Evolutionary conservation across 2,888 invertebrate genomes (phyloP).

Genomic region (Conops quadrifasciatus): DNA sequence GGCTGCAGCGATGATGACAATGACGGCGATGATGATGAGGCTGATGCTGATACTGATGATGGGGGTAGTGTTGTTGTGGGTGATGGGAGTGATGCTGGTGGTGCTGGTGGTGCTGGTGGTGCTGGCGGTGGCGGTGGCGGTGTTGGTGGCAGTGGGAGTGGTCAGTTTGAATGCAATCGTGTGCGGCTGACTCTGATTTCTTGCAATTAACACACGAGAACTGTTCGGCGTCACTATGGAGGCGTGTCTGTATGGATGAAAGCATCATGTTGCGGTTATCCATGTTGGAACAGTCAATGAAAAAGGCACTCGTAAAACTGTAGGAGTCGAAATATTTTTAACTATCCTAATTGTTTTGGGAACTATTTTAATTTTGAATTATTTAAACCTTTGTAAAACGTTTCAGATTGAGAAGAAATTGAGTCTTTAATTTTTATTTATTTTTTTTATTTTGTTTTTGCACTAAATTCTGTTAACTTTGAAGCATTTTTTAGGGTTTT

Average conservation of each 20-base stretch:
- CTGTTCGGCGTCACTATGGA: constrained; percentile 5
- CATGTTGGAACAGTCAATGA: neutral
- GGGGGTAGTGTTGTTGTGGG: neutral
- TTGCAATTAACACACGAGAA: constrained; percentile 13
- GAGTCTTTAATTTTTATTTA: too few relatives aligned
- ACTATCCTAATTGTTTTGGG: neutral
- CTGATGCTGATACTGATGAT: neutral
- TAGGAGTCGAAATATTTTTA: neutral
- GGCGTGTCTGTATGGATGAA: constrained; percentile 19
- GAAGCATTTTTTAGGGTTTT: too few relatives aligned
- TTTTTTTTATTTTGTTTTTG: too few relatives aligned
- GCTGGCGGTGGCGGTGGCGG: neutral
- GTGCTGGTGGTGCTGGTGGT: neutral
- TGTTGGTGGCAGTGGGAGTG: constrained; percentile 4
- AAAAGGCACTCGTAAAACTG: neutral
- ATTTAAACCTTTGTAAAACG: too few relatives aligned
- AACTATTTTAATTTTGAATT: too few relatives aligned
- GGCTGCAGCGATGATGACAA: neutral
- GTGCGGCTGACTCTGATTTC: constrained; percentile 12
- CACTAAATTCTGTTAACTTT: too few relatives aligned
- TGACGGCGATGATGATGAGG: neutral
- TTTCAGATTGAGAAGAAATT: too few relatives aligned
- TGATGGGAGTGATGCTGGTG: neutral
- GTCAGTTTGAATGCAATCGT: too few relatives aligned
- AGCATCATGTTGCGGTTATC: constrained; percentile 9